Conservation (phyloP, 1,140 invertebrate genomes). For the Anadara kagoshimensis region DNA sequence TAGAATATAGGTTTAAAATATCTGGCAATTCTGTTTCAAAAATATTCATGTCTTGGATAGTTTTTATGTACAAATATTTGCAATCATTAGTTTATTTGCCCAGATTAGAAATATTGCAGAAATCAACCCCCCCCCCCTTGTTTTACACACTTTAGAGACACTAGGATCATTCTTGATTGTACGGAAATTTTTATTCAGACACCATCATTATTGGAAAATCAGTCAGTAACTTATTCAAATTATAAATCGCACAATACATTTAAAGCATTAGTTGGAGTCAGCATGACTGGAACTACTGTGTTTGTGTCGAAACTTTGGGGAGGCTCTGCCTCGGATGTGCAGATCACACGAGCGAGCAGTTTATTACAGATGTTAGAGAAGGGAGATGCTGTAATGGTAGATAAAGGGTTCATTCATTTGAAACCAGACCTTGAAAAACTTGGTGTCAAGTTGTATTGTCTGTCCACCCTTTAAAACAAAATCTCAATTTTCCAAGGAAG, state of each 20-base stretch:
- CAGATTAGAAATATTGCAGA: conserved; percentile 1
- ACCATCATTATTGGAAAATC: conserved; percentile 38
- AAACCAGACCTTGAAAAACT: conserved; percentile 8
- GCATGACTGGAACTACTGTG: conserved; percentile 25
- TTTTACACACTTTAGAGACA: conserved; percentile 34
- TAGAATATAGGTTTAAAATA: conserved; percentile 38
- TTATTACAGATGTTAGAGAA: conserved; percentile 4
- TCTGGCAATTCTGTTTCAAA: conserved; percentile 23
- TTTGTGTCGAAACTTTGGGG: conserved; percentile 26
- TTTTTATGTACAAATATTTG: conserved; percentile 18
- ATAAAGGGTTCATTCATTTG: conserved; percentile 38
- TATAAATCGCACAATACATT: conserved; percentile 43
- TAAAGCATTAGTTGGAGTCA: conserved; percentile 33
- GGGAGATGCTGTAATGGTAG: conserved; percentile 36
- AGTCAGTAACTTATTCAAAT: conserved; percentile 23
- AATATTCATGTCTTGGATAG: neutral
- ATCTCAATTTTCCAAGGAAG: conserved; percentile 30
- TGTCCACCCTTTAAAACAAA: conserved; percentile 34
- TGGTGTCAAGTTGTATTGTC: conserved; percentile 32
- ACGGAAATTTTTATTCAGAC: conserved; percentile 44
- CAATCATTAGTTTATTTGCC: conserved; percentile 26
- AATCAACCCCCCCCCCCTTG: conserved; percentile 5
- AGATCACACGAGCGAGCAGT: conserved; percentile 31
- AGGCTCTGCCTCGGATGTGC: conserved; percentile 27
- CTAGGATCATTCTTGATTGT: conserved; percentile 35